phyloP scores from a whole-genome alignment of 2,113 vertebrate genomes.

The Taurulus bubalis region DNA sequence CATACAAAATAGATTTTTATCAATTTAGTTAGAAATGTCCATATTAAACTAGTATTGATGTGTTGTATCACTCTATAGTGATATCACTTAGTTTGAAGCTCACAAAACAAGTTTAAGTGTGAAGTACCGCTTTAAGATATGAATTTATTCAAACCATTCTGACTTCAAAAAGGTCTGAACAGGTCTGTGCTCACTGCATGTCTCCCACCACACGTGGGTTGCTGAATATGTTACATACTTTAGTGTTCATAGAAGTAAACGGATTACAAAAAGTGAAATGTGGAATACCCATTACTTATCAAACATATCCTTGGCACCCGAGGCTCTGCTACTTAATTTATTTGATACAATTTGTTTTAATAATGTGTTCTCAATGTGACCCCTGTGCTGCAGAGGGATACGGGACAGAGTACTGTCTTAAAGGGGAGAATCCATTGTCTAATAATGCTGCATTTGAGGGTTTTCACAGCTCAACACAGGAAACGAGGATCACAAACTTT shows the following conservation, averaged over 20 bases:
- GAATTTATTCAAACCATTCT: too few relatives aligned
- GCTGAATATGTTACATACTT: background rate
- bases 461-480: constrained; percentile 54
- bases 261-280: background rate
- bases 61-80: background rate
- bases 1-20: background rate
- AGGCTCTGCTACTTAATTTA: background rate
- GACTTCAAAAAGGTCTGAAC: background rate
- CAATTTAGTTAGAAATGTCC: background rate
- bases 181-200: background rate
- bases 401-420: background rate
- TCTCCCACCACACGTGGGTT: background rate
- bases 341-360: background rate
- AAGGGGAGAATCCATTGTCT: background rate
- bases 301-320: background rate
- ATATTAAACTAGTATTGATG: background rate
- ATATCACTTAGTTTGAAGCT: background rate
- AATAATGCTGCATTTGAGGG: constrained; percentile 20
- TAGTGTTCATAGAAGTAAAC: background rate
- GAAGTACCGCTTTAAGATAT: background rate
- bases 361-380: background rate
- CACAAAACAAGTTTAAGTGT: background rate
- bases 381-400: background rate
- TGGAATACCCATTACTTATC: background rate
- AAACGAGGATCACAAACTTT: constrained; percentile 44